A percentile compares a stretch with the other conserved stretches of the same genome.
These are phyloP conservation scores for Aselliscus stoliczkanus DNA, from an alignment of 2,797 vertebrate genomes.

Conservation along the genomic window DNA sequence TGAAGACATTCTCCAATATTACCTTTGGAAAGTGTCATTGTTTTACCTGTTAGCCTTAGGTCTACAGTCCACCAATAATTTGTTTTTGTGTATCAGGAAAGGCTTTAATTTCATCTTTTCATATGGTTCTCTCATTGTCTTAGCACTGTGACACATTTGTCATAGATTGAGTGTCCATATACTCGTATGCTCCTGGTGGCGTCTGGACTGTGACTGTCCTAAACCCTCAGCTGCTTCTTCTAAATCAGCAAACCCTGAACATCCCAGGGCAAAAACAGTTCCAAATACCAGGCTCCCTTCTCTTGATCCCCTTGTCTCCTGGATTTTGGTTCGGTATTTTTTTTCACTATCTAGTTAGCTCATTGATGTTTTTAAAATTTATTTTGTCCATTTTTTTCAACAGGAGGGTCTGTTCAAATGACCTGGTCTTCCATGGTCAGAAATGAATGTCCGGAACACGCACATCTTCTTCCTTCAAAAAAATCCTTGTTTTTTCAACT, in stretches of 20 bases:
- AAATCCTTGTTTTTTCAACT: not conserved
- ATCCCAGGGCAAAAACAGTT: not conserved
- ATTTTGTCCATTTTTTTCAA: not conserved
- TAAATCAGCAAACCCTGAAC: not conserved
- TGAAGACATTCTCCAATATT: not conserved
- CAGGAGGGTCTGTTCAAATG: not conserved
- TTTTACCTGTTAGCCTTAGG: not conserved
- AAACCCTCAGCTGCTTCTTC: not conserved
- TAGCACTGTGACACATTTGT: not conserved
- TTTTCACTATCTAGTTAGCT: not conserved
- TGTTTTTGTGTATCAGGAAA: not conserved
- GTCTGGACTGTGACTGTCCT: not conserved
- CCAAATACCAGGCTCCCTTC: not conserved
- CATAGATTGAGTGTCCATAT: not conserved
- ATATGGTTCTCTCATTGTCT: not conserved
- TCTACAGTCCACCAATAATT: not conserved
- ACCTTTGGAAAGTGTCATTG: not conserved
- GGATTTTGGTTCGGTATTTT: not conserved
- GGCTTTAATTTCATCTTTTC: slow-evolving; percentile 19
- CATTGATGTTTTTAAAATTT: not conserved
- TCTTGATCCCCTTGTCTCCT: not conserved
- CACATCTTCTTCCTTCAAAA: not conserved
- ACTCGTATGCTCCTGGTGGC: not conserved
- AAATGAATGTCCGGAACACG: not conserved
- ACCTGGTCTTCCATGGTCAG: not conserved